Conservation (phyloP, 2,797 vertebrate species). For the Rhinophrynus dorsalis region DNA sequence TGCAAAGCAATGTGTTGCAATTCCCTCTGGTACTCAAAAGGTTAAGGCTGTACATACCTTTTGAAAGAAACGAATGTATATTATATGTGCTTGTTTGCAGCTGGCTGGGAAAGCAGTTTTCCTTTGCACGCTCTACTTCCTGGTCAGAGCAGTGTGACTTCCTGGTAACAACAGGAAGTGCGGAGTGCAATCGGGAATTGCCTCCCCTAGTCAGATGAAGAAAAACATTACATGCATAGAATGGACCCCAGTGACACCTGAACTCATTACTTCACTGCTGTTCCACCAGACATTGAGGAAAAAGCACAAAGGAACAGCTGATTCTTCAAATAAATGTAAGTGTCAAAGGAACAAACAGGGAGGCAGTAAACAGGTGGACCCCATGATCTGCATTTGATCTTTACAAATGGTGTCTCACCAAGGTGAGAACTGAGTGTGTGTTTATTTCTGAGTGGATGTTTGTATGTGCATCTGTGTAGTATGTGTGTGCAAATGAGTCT, state of each 20-base stretch:
- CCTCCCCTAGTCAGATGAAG: no score
- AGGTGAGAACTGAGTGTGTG: background rate
- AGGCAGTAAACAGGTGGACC: conserved; percentile 14
- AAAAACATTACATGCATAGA: no score
- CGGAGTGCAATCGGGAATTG: no score
- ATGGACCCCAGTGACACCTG: background rate
- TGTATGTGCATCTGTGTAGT: background rate
- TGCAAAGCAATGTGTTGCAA: no score
- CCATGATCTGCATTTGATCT: conserved; percentile 26
- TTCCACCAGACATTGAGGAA: background rate
- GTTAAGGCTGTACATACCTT: no score
- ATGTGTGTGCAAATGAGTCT: background rate
- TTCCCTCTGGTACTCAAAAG: no score
- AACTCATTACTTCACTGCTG: background rate
- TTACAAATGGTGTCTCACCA: conserved; percentile 14
- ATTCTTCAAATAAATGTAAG: background rate
- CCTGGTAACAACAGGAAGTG: no score
- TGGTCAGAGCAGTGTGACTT: no score
- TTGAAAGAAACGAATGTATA: no score
- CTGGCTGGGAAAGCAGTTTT: no score
- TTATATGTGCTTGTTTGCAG: no score
- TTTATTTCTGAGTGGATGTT: background rate
- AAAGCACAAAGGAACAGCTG: background rate
- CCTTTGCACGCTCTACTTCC: no score
- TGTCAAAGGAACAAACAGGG: conserved; percentile 32